These are phyloP conservation scores for Orchesella flavescens DNA, from an alignment of 2,888 invertebrate genomes.

Conservation along the genomic window DNA sequence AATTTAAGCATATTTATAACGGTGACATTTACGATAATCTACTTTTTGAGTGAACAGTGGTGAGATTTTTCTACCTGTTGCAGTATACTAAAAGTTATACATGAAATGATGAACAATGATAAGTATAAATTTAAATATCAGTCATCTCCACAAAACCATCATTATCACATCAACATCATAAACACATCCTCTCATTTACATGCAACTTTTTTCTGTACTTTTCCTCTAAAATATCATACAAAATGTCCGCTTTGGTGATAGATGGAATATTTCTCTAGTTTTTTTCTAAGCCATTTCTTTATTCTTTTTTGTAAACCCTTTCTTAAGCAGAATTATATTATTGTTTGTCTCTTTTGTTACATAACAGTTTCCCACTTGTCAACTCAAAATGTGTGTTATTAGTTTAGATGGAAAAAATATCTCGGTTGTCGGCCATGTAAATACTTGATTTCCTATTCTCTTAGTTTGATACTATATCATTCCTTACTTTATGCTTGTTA, in stretches of 20 bases:
- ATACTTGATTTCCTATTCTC: slow-evolving; percentile 43
- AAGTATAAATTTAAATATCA: slow-evolving; percentile 3
- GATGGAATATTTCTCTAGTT: neutral
- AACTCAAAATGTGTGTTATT: slow-evolving; percentile 16
- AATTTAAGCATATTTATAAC: slow-evolving; percentile 16
- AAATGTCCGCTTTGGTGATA: neutral
- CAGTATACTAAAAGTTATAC: neutral
- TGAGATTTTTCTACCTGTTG: neutral
- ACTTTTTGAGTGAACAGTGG: neutral
- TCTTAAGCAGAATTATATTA: neutral
- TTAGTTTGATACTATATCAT: neutral
- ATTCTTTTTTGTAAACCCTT: neutral
- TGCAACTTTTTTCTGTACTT: neutral
- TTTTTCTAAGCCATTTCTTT: neutral
- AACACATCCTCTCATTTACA: slow-evolving; percentile 16
- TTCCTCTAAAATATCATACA: neutral
- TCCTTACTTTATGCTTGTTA: neutral
- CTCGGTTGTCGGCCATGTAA: slow-evolving; percentile 56
- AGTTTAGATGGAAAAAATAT: slow-evolving; percentile 29
- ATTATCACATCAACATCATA: slow-evolving; percentile 8
- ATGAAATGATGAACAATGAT: neutral
- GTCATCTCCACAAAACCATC: slow-evolving; percentile 1
- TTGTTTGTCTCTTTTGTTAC: slow-evolving; percentile 12
- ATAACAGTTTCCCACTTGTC: slow-evolving; percentile 8
- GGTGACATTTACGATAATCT: slow-evolving; percentile 14